Evolutionary conservation across 2,888 invertebrate species (phyloP).

Genomic region (Argyresthia goedartella): DNA sequence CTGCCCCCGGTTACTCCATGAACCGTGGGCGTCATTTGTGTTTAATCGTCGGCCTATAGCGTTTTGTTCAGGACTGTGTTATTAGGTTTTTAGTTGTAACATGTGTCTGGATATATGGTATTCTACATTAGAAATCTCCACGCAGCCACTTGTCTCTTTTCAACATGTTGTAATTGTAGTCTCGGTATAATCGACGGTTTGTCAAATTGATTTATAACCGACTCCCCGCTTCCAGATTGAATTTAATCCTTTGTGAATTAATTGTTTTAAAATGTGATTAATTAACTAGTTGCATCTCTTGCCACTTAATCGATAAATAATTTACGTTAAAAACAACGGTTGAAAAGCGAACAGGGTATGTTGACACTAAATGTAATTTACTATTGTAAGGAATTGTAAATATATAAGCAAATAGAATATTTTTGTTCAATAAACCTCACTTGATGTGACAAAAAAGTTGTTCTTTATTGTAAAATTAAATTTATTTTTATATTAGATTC

Average conservation of each 20-base stretch:
- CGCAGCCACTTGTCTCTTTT: slow-evolving; percentile 58
- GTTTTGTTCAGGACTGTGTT: slow-evolving; percentile 53
- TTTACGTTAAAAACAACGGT: slow-evolving; percentile 49
- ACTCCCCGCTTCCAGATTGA: slow-evolving; percentile 3
- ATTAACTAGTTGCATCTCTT: slow-evolving; percentile 23
- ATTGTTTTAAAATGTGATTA: background rate
- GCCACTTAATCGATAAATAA: slow-evolving; percentile 29
- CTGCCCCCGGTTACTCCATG: too few relatives aligned
- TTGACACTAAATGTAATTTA: slow-evolving; percentile 39
- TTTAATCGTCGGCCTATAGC: too few relatives aligned
- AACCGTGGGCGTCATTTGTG: too few relatives aligned
- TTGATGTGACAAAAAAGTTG: slow-evolving; percentile 33
- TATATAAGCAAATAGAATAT: slow-evolving; percentile 62
- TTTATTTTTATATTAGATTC: slow-evolving; percentile 25
- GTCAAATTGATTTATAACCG: background rate
- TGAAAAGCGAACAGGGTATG: slow-evolving; percentile 69
- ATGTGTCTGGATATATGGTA: slow-evolving; percentile 20
- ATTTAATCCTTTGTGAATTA: background rate
- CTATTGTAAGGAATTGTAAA: slow-evolving; percentile 62
- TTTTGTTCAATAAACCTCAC: slow-evolving; percentile 69
- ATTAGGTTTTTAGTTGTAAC: slow-evolving; percentile 46
- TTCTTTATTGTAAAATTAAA: background rate
- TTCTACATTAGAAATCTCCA: slow-evolving; percentile 32
- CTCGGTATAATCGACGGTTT: slow-evolving; percentile 7
- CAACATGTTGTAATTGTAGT: slow-evolving; percentile 44